Conservation (phyloP, 2,797 vertebrate species). For the Echiichthys vipera region DNA sequence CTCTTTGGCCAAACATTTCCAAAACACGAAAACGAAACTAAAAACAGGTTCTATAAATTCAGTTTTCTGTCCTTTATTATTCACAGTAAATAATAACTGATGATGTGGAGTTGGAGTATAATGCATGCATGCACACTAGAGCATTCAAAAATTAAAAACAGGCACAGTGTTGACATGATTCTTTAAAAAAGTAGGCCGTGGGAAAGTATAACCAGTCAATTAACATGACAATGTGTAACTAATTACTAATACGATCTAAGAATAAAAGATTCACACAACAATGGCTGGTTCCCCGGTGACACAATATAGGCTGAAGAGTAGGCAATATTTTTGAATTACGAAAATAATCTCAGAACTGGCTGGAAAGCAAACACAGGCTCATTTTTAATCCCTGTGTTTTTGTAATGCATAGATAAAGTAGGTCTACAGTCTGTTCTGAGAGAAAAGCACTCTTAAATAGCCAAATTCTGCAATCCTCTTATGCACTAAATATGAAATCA, state of each 20-base stretch:
- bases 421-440: slow-evolving; percentile 55
- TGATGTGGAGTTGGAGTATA: not conserved
- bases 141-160: not conserved
- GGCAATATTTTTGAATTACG: slow-evolving; percentile 55
- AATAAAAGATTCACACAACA: slow-evolving; percentile 68
- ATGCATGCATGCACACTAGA: not conserved
- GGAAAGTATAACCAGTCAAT: slow-evolving; percentile 71
- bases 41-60: not conserved
- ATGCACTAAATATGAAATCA: slow-evolving; percentile 72
- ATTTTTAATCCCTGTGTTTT: slow-evolving; percentile 73
- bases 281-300: slow-evolving; percentile 35
- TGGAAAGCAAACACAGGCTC: slow-evolving; percentile 61
- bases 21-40: slow-evolving; percentile 1
- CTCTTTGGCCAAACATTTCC: slow-evolving; percentile 5
- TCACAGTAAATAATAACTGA: slow-evolving; percentile 1
- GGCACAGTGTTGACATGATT: slow-evolving; percentile 10
- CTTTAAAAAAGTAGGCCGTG: slow-evolving; percentile 66
- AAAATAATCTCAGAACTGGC: slow-evolving; percentile 68
- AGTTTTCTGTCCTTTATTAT: slow-evolving; percentile 8
- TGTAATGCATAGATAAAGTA: slow-evolving; percentile 65
- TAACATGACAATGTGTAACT: slow-evolving; percentile 68
- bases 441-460: slow-evolving; percentile 69
- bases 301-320: slow-evolving; percentile 54
- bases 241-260: slow-evolving; percentile 64
- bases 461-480: slow-evolving; percentile 75